phyloP scores from a whole-genome alignment of 2,888 invertebrate species.

The Odontomyia ornata region DNA sequence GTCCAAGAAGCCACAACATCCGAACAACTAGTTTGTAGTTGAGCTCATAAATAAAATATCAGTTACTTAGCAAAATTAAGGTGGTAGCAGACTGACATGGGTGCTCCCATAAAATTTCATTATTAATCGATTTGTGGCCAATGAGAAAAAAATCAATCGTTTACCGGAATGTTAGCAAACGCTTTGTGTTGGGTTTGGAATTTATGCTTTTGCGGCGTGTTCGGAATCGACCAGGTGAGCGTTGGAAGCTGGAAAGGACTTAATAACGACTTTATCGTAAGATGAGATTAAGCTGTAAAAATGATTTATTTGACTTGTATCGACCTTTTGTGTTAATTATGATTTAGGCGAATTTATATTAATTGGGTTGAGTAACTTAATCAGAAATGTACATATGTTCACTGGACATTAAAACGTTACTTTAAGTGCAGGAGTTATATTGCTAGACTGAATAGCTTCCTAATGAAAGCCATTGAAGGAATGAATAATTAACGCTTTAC shows the following conservation, averaged over 20 bases:
- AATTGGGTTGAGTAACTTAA: no score
- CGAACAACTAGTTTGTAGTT: background rate
- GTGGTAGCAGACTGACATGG: conserved; percentile 32
- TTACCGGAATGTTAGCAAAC: conserved; percentile 21
- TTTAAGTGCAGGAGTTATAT: no score
- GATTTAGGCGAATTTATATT: no score
- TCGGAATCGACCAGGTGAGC: background rate
- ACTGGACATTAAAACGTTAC: no score
- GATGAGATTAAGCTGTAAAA: conserved; percentile 3
- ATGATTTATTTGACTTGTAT: background rate
- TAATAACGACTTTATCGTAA: background rate
- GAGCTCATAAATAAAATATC: conserved; percentile 42
- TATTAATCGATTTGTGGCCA: conserved; percentile 40
- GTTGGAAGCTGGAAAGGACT: background rate
- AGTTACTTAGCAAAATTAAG: conserved; percentile 42
- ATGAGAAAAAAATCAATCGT: conserved; percentile 18
- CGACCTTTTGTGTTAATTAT: no score
- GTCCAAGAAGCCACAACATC: background rate
- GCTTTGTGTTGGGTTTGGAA: background rate
- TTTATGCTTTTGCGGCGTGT: background rate
- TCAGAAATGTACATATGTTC: no score
- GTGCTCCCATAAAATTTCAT: conserved; percentile 42
- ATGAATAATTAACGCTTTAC: no score
- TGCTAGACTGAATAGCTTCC: no score
- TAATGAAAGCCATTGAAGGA: no score